phyloP scores from a whole-genome alignment of 2,888 invertebrate species.

The Scelioninae gen. 2 region DNA sequence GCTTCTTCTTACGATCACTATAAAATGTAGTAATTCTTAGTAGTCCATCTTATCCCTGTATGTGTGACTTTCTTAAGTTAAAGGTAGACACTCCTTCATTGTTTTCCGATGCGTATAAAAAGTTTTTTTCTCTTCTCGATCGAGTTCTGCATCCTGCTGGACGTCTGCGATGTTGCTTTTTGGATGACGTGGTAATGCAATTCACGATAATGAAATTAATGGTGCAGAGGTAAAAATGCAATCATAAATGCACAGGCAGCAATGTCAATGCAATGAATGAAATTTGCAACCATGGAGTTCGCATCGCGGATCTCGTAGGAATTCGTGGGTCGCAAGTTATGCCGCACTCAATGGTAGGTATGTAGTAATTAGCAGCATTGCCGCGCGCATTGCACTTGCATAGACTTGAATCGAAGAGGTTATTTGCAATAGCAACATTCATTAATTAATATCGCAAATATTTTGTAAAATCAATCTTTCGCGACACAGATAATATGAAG shows the following conservation, averaged over 20 bases:
- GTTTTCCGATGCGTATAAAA: no score
- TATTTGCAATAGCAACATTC: constrained; percentile 55
- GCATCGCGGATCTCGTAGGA: constrained; percentile 65
- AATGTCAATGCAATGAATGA: constrained; percentile 59
- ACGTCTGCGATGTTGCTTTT: constrained; percentile 4
- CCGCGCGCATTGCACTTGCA: constrained; percentile 61
- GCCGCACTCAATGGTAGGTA: constrained; percentile 72
- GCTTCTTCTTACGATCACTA: no score
- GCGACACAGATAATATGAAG: neutral
- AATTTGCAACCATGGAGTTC: constrained; percentile 58
- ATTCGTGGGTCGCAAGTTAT: constrained; percentile 74
- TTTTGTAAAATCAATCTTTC: constrained; percentile 46
- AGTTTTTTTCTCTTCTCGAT: no score
- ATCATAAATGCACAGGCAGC: constrained; percentile 43
- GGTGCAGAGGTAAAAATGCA: constrained; percentile 39
- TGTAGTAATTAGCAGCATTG: constrained; percentile 75
- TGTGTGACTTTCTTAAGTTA: no score
- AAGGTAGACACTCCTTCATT: no score
- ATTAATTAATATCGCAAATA: constrained; percentile 58
- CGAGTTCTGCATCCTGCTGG: no score
- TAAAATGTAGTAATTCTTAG: no score
- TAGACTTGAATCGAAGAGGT: constrained; percentile 55
- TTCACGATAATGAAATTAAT: constrained; percentile 41
- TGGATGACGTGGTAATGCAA: constrained; percentile 16
- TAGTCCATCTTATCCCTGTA: no score